These are phyloP conservation scores for Mormyrops boulengeri DNA, from an alignment of 2,797 vertebrate genomes.

Conservation along the genomic window DNA sequence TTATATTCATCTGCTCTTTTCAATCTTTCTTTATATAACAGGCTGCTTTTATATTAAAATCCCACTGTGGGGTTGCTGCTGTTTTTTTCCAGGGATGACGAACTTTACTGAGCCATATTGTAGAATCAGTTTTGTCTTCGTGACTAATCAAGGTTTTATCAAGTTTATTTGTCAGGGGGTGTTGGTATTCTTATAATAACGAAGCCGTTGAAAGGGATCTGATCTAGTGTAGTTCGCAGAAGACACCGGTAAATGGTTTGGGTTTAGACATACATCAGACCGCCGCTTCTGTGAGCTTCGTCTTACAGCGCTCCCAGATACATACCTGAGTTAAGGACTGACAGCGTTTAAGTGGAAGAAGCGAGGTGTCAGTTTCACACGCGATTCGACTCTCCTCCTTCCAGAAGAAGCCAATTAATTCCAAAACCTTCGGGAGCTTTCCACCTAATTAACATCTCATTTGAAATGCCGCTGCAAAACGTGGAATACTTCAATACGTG, in stretches of 20 bases:
- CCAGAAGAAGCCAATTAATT: constrained; percentile 60
- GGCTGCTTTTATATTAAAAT: constrained; percentile 6
- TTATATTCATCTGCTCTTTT: constrained; percentile 14
- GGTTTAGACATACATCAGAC: not conserved
- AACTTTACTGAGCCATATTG: not conserved
- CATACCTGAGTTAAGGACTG: constrained; percentile 51
- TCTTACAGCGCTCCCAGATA: constrained; percentile 32
- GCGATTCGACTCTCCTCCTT: constrained; percentile 43
- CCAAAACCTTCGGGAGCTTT: constrained; percentile 36
- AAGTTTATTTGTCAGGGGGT: not conserved
- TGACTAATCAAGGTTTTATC: constrained; percentile 2
- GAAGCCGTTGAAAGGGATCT: not conserved
- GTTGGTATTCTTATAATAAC: not conserved
- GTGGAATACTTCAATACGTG: not conserved
- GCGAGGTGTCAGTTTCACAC: constrained; percentile 61
- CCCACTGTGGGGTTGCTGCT: not conserved
- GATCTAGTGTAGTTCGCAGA: not conserved
- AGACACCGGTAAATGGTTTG: not conserved
- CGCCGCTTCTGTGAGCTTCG: constrained; percentile 7
- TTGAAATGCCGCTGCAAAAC: constrained; percentile 16
- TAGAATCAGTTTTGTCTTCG: not conserved
- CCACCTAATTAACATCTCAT: constrained; percentile 16
- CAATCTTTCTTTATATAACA: constrained; percentile 5
- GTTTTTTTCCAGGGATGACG: constrained; percentile 7
- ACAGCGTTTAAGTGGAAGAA: constrained; percentile 27